phyloP scores from a whole-genome alignment of 2,113 vertebrate genomes.

The Atherinomorus stipes region DNA sequence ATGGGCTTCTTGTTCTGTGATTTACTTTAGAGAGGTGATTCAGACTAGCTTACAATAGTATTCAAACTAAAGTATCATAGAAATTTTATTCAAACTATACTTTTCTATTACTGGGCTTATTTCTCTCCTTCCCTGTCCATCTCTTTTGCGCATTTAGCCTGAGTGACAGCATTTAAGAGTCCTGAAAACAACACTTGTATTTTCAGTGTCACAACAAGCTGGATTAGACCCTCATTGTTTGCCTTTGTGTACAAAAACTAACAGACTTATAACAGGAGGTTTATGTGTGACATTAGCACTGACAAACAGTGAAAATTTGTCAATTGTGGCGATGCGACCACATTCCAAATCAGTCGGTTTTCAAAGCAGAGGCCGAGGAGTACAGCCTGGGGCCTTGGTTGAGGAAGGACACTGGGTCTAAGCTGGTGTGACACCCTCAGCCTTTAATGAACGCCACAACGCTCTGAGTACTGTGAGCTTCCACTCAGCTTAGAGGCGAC shows the following conservation, averaged over 20 bases:
- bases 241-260: constrained; percentile 46
- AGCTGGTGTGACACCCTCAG: constrained; percentile 80
- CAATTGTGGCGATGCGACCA: constrained; percentile 43
- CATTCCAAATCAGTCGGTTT: constrained; percentile 47
- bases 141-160: constrained; percentile 18
- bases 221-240: constrained; percentile 42
- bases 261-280: constrained; percentile 47
- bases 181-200: constrained; percentile 41
- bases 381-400: constrained; percentile 60
- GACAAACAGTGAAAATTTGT: constrained; percentile 54
- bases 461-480: constrained; percentile 70
- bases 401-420: constrained; percentile 72
- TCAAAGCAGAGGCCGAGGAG: constrained; percentile 55
- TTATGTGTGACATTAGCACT: constrained; percentile 49
- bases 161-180: constrained; percentile 44
- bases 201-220: constrained; percentile 31
- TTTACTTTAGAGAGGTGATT: constrained; percentile 33
- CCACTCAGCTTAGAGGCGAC: constrained; percentile 65
- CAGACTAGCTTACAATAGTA: constrained; percentile 31
- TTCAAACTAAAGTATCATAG: constrained; percentile 34
- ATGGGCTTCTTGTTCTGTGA: constrained; percentile 29
- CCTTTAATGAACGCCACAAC: constrained; percentile 75
- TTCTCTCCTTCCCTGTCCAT: constrained; percentile 26
- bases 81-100: constrained; percentile 33
- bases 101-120: constrained; percentile 31